Evolutionary conservation across 2,113 vertebrate species (phyloP), one percentile per base, ranked within the genome.

Genomic region (Corythornis vintsioides): DNA sequence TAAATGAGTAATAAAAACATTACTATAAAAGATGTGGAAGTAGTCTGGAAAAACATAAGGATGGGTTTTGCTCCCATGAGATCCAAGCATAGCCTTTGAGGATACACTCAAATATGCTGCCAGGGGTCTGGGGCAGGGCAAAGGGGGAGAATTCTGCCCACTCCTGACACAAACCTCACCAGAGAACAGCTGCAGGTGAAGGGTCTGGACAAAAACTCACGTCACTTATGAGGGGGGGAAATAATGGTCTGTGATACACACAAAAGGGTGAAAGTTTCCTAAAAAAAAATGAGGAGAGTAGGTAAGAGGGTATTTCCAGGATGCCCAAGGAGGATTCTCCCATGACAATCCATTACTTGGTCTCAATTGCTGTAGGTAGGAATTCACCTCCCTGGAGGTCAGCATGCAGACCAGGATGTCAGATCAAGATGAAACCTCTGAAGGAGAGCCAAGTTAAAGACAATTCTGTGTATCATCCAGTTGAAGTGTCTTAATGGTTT

Each of bases 381-480:
- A 66, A 56, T 61, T 83, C 42, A 20, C 4, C 9, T 47, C 21
- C 74, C 0, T 10, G 7, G 55, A 53, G 12, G 31, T 38, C 69
- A 33, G 38, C 0, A 0, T 18, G n/a, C 0, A 3, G 65, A 79
- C 45, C 3, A 9, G 28, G 11, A 29, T 26, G 48, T 70, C 20
- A 9, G 43, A 19, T 11, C 18, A 31, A 15, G 17, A 53, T 13
- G 24, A 38, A 57, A 63, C 9, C 31, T 57, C 48, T 64, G 22
- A 78, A 65, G 45, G 26, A 64, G 10, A 57, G 6, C 25, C 38
- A 64, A 47, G 43, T 0, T 56, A 26, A 29, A 79, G 24, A 45
- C 14, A 53, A 42, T 3, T 50, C 35, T 59, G 60, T 14, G 8
- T 4, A 83, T 2, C 26, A 38, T 22, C 21, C 64, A 70, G 35